A percentile compares a stretch with the other conserved stretches of the same genome.
Evolutionary conservation across 2,113 vertebrate species (phyloP).

Genomic region (Willisornis vidua): DNA sequence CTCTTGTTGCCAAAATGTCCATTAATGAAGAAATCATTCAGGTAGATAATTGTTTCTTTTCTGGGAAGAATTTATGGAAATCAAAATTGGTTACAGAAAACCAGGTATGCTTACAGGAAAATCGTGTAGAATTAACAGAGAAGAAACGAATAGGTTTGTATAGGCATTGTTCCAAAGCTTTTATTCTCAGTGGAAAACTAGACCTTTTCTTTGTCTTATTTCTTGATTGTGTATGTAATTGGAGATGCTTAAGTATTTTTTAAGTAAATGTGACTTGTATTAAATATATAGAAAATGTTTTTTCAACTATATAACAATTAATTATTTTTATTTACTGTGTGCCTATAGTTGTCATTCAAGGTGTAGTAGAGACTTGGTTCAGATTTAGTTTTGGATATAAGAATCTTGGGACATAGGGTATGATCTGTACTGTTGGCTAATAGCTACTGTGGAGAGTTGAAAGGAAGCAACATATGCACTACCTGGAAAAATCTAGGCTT

Average conservation of each 20-base stretch:
- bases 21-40: conserved; percentile 16
- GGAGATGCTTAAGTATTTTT: background rate
- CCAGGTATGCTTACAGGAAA: background rate
- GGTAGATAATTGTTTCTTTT: conserved; percentile 13
- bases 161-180: background rate
- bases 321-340: background rate
- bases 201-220: background rate
- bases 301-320: background rate
- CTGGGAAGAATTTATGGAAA: conserved; percentile 32
- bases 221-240: background rate
- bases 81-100: background rate
- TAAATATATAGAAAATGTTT: background rate
- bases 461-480: background rate
- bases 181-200: background rate
- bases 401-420: background rate
- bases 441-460: background rate
- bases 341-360: background rate
- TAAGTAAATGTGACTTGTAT: background rate
- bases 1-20: background rate
- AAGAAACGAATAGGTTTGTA: background rate
- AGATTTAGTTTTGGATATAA: background rate
- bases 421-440: background rate
- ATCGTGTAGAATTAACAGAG: background rate
- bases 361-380: background rate
- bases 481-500: background rate